Evolutionary conservation across 1,140 invertebrate genomes (phyloP).

Genomic region (honey bee (Apis mellifera)): Amel_HAv3.1 CM009943.2:3211001-3211500

Average conservation of each 20-base stretch:
- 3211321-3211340: background rate
- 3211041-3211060: slow-evolving; percentile 9
- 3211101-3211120: background rate
- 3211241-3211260: slow-evolving; percentile 58
- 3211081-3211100: background rate
- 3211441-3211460: too few species aligned
- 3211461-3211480: too few species aligned
- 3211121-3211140: slow-evolving; percentile 52
- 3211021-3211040: slow-evolving; percentile 17
- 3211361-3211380: too few species aligned
- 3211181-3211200: slow-evolving; percentile 28
- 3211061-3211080: too few species aligned
- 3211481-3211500: too few species aligned
- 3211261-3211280: slow-evolving; percentile 61
- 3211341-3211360: too few species aligned
- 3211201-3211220: slow-evolving; percentile 47
- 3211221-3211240: slow-evolving; percentile 50
- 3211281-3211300: slow-evolving; percentile 55
- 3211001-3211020: slow-evolving; percentile 15
- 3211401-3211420: too few species aligned
- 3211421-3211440: too few species aligned
- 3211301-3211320: slow-evolving; percentile 22
- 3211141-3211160: slow-evolving; percentile 29
- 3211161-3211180: background rate
- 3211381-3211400: too few species aligned